Base-by-base conservation (phyloP, 2,888 invertebrate genomes). In the Phoenoteleia sp. region DNA sequence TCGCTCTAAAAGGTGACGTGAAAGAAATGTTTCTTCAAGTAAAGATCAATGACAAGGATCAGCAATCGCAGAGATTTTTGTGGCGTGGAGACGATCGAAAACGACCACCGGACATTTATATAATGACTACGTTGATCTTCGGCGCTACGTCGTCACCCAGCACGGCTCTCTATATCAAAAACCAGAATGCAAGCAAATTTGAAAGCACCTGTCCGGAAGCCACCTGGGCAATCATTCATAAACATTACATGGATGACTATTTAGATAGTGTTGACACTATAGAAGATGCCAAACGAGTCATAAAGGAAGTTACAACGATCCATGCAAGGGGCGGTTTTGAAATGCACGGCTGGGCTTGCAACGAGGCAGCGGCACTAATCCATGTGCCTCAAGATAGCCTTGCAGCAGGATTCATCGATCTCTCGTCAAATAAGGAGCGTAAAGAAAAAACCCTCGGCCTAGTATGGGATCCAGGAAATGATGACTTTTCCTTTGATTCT, bases 1-100 rank as follows among this genome's bases (percentile, higher is more conserved):
- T 75, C 0, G 75, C 66, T 0, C 29, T 75, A 4, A 15, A 5
- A 86, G 84, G 90, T 0, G 92, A 93, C 56, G 90, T 93, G 0
- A 85, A 77, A 5, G 91, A 93, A 56, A 92, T 93, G 92, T 92
- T 92, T 54, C 77, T 89, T 3, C 91, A 90, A 39, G 76, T 92
- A 0, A 85, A 85, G 9, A 89, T 93, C 1, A 17, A 60, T 0
- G 54, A 79, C 9, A 86, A 86, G 13, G 92, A 92, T 69, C 88
- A 89, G 42, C 56, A 86, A 39, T 58, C 88, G 0, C 90, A 91
- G 75, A 33, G 89, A 13, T 89, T 89, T 84, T 42, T 88, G n/a
- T 88, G 88, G 86, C 21, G 82, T 17, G 84, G 76, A 4, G 25
- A n/a, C 3, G 62, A 84, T 11, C 13, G 79, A 4, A 6, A 52